phyloP scores from a whole-genome alignment of 2,888 invertebrate species.

The Apamea crenata region DNA sequence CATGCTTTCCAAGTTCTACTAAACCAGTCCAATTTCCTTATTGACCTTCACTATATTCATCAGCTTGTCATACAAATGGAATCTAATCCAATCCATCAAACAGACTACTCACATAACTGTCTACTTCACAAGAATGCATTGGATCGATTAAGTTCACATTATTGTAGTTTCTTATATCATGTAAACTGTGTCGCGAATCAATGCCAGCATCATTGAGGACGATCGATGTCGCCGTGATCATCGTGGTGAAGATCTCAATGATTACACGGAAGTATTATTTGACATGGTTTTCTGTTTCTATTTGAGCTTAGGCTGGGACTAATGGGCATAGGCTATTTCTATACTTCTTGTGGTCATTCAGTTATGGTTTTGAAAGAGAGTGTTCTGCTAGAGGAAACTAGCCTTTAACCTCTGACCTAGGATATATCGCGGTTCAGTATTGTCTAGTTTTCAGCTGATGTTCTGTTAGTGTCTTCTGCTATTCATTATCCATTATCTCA shows the following conservation, averaged over 20 bases:
- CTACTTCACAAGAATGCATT: conserved; percentile 38
- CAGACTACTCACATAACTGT: background rate
- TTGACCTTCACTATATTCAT: background rate
- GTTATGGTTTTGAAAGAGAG: background rate
- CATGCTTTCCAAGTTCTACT: background rate
- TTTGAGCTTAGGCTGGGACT: background rate
- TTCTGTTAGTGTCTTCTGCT: background rate
- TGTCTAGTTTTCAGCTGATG: background rate
- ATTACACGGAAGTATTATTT: conserved; percentile 23
- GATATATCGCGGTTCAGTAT: background rate
- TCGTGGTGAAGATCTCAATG: conserved; percentile 37
- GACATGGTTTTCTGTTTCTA: conserved; percentile 23
- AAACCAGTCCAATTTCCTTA: background rate
- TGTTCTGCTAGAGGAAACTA: background rate
- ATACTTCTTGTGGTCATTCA: background rate
- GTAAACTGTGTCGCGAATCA: conserved; percentile 57
- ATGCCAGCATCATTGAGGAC: conserved; percentile 57
- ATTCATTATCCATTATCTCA: background rate
- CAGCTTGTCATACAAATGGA: background rate
- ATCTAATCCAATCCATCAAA: conserved; percentile 23
- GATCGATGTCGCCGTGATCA: conserved; percentile 44
- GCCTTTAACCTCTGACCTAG: background rate
- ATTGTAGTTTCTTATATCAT: conserved; percentile 59
- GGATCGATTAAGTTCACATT: conserved; percentile 63
- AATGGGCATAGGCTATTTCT: background rate